Percentiles rank a stretch among this genome's conserved stretches.
phyloP scores from a whole-genome alignment of 2,113 vertebrate species.

The Corythornis vintsioides region DNA sequence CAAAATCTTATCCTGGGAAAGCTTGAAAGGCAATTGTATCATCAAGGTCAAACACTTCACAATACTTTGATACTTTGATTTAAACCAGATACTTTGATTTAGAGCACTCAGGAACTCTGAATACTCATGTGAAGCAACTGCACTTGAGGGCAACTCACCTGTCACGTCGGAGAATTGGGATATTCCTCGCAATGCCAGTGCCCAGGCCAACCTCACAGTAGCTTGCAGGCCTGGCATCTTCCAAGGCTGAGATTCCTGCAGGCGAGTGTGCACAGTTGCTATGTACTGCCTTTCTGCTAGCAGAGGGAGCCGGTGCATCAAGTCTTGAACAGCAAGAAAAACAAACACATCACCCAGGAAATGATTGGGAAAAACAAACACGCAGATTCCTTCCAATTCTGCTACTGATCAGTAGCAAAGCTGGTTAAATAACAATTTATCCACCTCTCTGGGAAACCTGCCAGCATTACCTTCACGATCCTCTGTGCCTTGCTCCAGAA shows the following conservation, averaged over 20 bases:
- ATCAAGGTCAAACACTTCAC: not conserved
- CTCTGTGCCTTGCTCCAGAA: conserved; percentile 90
- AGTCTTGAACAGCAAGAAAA: conserved; percentile 76
- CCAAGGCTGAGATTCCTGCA: conserved; percentile 90
- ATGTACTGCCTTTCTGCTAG: conserved; percentile 93
- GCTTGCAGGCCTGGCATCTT: conserved; percentile 93
- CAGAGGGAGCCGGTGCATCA: conserved; percentile 88
- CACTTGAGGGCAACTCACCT: conserved; percentile 73
- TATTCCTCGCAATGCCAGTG: conserved; percentile 87
- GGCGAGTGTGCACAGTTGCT: conserved; percentile 86
- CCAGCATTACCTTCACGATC: conserved; percentile 88
- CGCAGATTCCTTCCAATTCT: not conserved
- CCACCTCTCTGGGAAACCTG: not conserved
- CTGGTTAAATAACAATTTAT: not conserved
- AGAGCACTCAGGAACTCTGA: not conserved
- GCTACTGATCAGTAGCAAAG: not conserved
- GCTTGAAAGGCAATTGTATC: not conserved
- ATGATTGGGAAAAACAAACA: not conserved
- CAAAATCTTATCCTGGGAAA: not conserved
- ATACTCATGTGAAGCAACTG: not conserved
- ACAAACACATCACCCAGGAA: not conserved
- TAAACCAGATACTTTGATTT: not conserved
- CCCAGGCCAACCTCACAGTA: conserved; percentile 91
- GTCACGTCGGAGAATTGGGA: conserved; percentile 94
- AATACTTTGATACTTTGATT: not conserved